Base-by-base conservation (phyloP, 2,113 vertebrate species). In the Gasterosteus nipponicus region DNA sequence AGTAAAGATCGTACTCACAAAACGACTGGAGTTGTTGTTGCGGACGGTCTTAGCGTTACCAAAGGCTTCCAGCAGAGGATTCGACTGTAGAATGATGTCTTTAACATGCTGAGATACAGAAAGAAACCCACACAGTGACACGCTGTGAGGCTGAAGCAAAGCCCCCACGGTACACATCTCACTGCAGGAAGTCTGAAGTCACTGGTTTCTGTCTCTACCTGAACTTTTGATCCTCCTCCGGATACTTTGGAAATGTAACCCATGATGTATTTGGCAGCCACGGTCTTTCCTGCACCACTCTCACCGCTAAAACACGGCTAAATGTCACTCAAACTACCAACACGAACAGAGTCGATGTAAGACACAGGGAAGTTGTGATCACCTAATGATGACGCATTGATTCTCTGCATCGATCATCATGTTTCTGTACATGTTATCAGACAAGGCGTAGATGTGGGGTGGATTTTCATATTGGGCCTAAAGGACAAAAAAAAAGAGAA, bases 381-480 rank as follows among this genome's bases (percentile, higher is more conserved):
- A 94, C 94, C 94, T 94, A 31, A 95, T 99, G 82, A 99, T 99
- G 83, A 99, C 97, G 7, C 98, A 99, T 73, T 99, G 97, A 86
- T 98, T 99, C 90, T 99, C 98, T 1, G 86, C 91, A 1, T 99
- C 98, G 0, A 99, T 99, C 90, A 99, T 94, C 98, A 99, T 99
- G 92, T 99, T 99, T 62, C 98, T 94, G 90, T 99, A 99, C 97
- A 98, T 98, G 92, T 97, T 97, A 87, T 99, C 98, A 0, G 96
- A 96, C 89, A 99, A 89, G 14, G 98, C 98, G 0, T 99, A 99
- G 94, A 99, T 95, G 39, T 99, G 98, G 0, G 98, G 97, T 0
- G 98, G 98, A 18, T 99, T 99, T 90, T 99, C 98, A 19, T 99
- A 99, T 83, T 99, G 98, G 82, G 98, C 98, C 98, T 99, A 66